Conservation (phyloP, 2,113 vertebrate genomes). For the Eubucco bourcierii region DNA sequence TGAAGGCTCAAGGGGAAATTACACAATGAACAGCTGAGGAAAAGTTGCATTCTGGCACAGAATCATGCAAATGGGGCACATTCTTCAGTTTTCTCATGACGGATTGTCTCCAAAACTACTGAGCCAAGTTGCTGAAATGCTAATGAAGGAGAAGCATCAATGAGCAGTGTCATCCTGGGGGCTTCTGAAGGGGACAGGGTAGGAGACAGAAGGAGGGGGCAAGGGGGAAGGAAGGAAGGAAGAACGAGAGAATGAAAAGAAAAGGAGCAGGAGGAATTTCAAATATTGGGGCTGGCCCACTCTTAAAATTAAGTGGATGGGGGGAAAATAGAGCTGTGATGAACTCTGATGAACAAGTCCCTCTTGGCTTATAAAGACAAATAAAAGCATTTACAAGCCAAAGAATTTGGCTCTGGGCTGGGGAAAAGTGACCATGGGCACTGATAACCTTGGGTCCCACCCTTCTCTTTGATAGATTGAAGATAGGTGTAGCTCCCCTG, state of each 20-base stretch:
- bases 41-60: slow-evolving; percentile 84
- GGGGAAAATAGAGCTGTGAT: background rate
- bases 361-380: background rate
- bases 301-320: background rate
- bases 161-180: slow-evolving; percentile 88
- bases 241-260: slow-evolving; percentile 51
- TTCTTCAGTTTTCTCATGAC: slow-evolving; percentile 90
- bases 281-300: slow-evolving; percentile 28
- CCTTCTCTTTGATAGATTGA: background rate
- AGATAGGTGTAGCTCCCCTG: background rate
- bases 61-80: slow-evolving; percentile 86
- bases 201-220: slow-evolving; percentile 26
- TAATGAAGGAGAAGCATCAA: slow-evolving; percentile 92
- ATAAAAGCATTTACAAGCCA: background rate
- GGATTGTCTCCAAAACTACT: slow-evolving; percentile 83
- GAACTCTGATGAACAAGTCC: background rate
- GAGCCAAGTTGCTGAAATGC: slow-evolving; percentile 86
- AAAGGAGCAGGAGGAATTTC: slow-evolving; percentile 8
- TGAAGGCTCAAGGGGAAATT: slow-evolving; percentile 74
- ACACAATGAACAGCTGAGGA: slow-evolving; percentile 81
- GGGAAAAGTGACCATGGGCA: background rate
- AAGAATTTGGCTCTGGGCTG: background rate
- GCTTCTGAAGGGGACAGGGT: slow-evolving; percentile 75
- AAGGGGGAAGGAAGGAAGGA: slow-evolving; percentile 47
- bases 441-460: background rate